Percentiles rank a stretch among this genome's conserved stretches.
Evolutionary conservation across 2,797 vertebrate species (phyloP).

Genomic region (Chaetophractus vellerosus): DNA sequence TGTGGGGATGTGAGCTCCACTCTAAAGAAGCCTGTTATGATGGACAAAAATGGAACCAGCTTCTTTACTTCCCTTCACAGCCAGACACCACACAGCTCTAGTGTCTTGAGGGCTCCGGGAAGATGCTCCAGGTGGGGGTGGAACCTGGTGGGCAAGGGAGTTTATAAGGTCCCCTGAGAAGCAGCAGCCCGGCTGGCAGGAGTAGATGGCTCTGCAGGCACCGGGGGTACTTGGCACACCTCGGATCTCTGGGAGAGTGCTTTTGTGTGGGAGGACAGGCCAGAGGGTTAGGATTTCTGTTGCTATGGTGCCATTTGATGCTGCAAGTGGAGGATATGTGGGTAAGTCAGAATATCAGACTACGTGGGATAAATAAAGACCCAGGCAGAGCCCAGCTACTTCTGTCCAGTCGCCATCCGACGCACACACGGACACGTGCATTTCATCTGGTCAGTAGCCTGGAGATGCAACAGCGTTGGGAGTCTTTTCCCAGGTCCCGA

Average conservation of each 20-base stretch:
- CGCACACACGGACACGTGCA: no score
- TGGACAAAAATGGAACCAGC: fast-evolving
- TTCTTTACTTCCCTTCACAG: neutral
- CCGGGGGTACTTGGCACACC: no score
- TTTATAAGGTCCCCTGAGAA: neutral
- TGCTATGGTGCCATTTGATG: neutral
- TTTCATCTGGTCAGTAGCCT: no score
- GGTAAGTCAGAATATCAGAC: neutral
- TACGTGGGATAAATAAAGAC: neutral
- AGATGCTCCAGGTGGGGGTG: neutral
- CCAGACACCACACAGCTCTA: fast-evolving
- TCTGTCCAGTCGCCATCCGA: fast-evolving
- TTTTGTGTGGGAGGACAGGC: neutral
- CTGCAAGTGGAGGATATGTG: neutral
- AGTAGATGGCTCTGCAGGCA: neutral
- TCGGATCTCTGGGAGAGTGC: fast-evolving
- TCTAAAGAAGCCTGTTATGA: neutral
- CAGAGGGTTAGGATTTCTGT: neutral
- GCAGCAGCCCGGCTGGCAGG: neutral
- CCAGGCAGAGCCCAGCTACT: neutral
- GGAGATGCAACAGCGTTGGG: neutral
- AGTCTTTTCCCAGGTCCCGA: neutral
- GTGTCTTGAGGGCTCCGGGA: no score
- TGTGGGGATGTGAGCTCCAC: neutral
- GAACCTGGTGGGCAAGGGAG: neutral